Percentiles rank a stretch among this genome's conserved stretches.
These are phyloP conservation scores for Criorhina ranunculi DNA, from an alignment of 2,888 invertebrate species.

Conservation along the genomic window DNA sequence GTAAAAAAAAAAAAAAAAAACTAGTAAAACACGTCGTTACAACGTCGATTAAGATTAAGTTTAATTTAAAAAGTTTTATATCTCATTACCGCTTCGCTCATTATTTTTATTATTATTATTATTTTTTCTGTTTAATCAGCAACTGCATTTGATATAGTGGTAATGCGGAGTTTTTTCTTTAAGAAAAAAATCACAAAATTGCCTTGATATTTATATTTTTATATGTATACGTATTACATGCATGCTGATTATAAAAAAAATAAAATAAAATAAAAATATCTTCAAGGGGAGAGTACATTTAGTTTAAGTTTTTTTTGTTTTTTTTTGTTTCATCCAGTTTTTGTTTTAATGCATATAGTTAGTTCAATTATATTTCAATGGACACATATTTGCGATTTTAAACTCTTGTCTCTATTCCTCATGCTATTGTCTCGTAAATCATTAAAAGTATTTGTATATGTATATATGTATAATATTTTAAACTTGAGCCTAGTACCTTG, in stretches of 20 bases:
- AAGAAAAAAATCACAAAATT: constrained; percentile 70
- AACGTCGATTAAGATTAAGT: constrained; percentile 65
- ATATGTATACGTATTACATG: constrained; percentile 64
- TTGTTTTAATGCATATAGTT: neutral
- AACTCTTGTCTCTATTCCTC: constrained; percentile 19
- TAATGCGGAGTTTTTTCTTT: constrained; percentile 62
- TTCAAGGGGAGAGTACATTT: constrained; percentile 52
- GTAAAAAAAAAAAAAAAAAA: constrained; percentile 47
- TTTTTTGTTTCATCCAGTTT: constrained; percentile 33
- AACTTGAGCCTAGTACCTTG: neutral
- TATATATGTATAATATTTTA: constrained; percentile 37
- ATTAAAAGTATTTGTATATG: constrained; percentile 13
- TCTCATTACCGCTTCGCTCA: constrained; percentile 43
- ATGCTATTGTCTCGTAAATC: constrained; percentile 62
- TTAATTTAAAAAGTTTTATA: constrained; percentile 54
- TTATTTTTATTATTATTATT: constrained; percentile 23
- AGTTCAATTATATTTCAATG: constrained; percentile 41
- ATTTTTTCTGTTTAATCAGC: constrained; percentile 50
- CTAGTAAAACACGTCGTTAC: constrained; percentile 53
- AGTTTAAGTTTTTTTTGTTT: constrained; percentile 20
- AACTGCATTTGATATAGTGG: constrained; percentile 61
- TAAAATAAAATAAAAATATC: constrained; percentile 39
- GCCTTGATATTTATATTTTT: constrained; percentile 66
- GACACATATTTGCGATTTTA: constrained; percentile 29
- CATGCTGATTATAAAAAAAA: constrained; percentile 52